Evolutionary conservation across 2,113 vertebrate genomes (phyloP), one percentile per base, ranked within the genome.

Genomic region (Zosterops pallidus): DNA sequence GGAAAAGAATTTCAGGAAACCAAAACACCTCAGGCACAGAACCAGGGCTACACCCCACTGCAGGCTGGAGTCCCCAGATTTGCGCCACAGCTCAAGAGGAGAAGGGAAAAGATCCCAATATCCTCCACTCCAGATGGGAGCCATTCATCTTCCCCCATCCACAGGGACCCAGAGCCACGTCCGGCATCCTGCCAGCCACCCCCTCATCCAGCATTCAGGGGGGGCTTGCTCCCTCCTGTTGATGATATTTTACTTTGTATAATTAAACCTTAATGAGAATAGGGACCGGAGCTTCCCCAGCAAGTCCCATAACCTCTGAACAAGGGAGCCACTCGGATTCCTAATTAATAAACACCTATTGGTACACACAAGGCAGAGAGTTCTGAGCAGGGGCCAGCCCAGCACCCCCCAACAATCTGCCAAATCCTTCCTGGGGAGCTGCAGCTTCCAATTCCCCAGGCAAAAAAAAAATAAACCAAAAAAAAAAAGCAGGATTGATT

Each of bases 221-320:
- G 84, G 90, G 86, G 42, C 29, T 70, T 12, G 4, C 68, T 55
- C 67, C 86, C 89, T 89, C 83, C 91, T n/a, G 7, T 23, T 88
- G 79, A n/a, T 81, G 94, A 17, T 83, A 83, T 95, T 96, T 97
- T 35, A 92, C 75, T 95, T 94, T 65, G 55, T 94, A 74, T 95
- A 97, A 96, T 97, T 96, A 96, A 96, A 95, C 63, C 86, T 90
- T 97, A 94, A 97, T 95, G 94, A 97, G 96, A 93, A 93, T 35
- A 63, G 91, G 95, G 95, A 94, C 68, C 52, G 5, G 83, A 71
- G 76, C 83, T 41, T 97, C 96, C 96, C 95, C 24, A 67, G 94
- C 0, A 91, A 95, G 86, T 1, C 92, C 63, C 71, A 72, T 75
- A 94, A 96, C 92, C 96, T 72, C 96, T 70, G 89, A 93, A 64